These are phyloP conservation scores for Ammodytes dubius DNA, from an alignment of 2,113 vertebrate genomes.

Conservation along the genomic window DNA sequence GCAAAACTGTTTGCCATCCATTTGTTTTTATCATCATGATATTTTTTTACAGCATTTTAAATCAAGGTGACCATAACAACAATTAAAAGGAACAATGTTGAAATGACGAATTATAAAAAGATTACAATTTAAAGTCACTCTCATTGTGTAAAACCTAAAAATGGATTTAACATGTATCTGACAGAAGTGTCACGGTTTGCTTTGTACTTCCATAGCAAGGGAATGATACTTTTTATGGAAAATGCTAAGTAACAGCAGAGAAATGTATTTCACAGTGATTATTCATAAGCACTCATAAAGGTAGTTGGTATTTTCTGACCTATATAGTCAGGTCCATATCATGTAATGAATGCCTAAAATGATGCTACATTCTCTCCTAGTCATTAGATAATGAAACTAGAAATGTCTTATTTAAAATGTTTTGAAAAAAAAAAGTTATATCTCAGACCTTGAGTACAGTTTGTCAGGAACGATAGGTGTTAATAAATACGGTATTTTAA, in stretches of 20 bases:
- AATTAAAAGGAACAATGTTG: neutral
- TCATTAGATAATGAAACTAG: neutral
- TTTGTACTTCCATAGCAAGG: neutral
- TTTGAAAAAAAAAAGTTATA: neutral
- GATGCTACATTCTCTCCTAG: neutral
- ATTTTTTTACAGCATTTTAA: too few species aligned
- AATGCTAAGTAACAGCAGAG: neutral
- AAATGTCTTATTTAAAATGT: neutral
- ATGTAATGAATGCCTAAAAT: too few species aligned
- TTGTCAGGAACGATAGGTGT: neutral
- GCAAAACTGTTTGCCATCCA: too few species aligned
- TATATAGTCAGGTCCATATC: neutral
- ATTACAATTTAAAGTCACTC: neutral
- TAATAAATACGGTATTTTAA: neutral
- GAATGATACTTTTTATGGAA: neutral
- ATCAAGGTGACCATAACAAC: too few species aligned
- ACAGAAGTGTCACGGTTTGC: neutral
- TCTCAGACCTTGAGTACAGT: neutral
- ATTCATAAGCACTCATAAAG: neutral
- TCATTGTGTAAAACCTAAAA: neutral
- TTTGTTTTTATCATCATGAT: too few species aligned
- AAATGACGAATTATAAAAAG: neutral
- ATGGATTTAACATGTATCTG: neutral
- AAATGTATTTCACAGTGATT: neutral
- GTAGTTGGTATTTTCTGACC: neutral